A percentile compares a stretch with the other conserved stretches of the same genome.
These are phyloP conservation scores for Galagoides demidoff DNA, from an alignment of 2,797 vertebrate genomes.

Conservation along the genomic window DNA sequence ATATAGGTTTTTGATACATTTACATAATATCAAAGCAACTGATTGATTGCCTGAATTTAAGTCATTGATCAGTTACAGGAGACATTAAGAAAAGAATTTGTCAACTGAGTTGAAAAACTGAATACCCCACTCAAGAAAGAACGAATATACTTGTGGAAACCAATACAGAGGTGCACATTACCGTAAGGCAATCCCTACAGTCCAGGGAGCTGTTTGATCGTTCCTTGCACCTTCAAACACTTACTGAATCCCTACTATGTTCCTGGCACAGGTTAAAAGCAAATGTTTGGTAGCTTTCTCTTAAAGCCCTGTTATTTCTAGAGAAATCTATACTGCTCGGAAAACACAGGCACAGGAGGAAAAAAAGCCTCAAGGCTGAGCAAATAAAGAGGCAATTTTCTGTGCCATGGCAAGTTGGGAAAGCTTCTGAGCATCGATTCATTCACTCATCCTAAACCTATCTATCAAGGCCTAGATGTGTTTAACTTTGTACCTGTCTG, in stretches of 20 bases:
- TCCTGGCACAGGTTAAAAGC: not conserved
- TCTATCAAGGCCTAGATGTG: not conserved
- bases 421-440: not conserved
- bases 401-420: not conserved
- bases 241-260: not conserved
- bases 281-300: not conserved
- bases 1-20: not conserved
- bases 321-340: not conserved
- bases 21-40: not conserved
- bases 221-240: not conserved
- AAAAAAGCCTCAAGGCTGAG: not conserved
- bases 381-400: slow-evolving; percentile 20
- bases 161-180: not conserved
- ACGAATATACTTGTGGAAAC: not conserved
- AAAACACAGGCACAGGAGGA: not conserved
- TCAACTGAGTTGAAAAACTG: not conserved
- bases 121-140: not conserved
- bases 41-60: not conserved
- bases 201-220: not conserved
- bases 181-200: not conserved
- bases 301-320: not conserved
- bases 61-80: not conserved
- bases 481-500: not conserved
- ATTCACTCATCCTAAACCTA: not conserved
- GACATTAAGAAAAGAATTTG: slow-evolving; percentile 19